These are phyloP conservation scores for Macquaria ambigua DNA, from an alignment of 2,113 vertebrate genomes.

Conservation along the genomic window DNA sequence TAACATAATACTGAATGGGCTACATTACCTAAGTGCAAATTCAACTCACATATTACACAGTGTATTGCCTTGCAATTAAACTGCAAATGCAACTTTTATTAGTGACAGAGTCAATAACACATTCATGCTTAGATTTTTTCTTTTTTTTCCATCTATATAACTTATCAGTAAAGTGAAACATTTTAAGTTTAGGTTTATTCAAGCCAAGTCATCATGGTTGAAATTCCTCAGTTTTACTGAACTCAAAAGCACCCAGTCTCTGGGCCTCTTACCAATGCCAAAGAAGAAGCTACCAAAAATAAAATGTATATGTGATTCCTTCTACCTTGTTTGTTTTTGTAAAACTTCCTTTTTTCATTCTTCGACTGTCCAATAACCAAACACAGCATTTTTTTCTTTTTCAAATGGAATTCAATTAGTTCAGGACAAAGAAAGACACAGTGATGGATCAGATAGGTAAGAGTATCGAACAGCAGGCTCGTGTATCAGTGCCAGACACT, in stretches of 20 bases:
- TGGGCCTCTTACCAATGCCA: too few species aligned
- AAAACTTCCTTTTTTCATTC: background rate
- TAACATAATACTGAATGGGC: background rate
- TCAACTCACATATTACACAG: background rate
- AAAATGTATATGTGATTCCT: background rate
- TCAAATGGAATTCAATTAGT: constrained; percentile 9
- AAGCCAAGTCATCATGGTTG: background rate
- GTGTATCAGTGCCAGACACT: background rate
- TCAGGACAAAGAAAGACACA: background rate
- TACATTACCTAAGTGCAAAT: background rate
- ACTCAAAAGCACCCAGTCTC: too few species aligned
- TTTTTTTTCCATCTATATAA: background rate
- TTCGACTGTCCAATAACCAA: background rate
- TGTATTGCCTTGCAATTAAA: background rate
- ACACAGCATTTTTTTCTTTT: background rate
- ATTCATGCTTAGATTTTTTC: background rate
- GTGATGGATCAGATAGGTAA: background rate
- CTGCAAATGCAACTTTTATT: background rate
- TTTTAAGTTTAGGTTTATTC: background rate
- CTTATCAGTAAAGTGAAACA: background rate
- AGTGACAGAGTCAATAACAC: background rate
- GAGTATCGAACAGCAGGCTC: background rate
- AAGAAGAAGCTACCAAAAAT: too few species aligned
- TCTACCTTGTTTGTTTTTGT: background rate
- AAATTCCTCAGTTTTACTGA: background rate